Conservation (phyloP, 2,113 vertebrate genomes). For the Camelus dromedarius region DNA sequence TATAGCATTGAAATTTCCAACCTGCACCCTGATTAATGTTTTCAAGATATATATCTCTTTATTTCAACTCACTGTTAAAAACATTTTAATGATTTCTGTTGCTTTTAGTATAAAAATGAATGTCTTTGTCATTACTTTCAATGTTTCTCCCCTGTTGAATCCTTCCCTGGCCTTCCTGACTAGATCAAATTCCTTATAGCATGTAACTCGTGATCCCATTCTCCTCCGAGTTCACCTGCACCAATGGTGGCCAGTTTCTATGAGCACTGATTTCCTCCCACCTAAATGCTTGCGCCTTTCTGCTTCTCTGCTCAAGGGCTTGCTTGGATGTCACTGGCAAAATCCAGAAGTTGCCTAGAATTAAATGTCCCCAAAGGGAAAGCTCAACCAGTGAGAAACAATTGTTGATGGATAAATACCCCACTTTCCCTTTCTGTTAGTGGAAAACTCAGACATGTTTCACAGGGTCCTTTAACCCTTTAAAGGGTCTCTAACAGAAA, state of each 20-base stretch:
- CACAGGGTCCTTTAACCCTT: background rate
- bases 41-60: background rate
- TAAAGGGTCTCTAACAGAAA: background rate
- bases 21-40: background rate
- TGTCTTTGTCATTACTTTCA: background rate
- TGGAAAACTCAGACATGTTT: background rate
- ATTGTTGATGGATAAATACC: background rate
- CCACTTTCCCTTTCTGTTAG: background rate
- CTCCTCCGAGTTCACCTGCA: background rate
- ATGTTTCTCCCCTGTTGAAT: background rate
- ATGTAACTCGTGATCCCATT: background rate
- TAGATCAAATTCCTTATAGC: background rate
- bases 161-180: background rate
- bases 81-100: background rate
- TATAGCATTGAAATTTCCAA: background rate
- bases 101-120: background rate
- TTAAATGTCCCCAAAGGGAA: background rate
- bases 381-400: background rate
- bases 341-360: background rate
- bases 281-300: background rate
- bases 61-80: background rate
- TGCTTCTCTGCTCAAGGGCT: background rate
- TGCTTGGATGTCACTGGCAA: background rate
- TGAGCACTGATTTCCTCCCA: background rate
- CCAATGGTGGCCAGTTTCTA: background rate